A percentile compares a stretch with the other conserved stretches of the same genome.
These are phyloP conservation scores for Mylabris sibirica DNA, from an alignment of 2,888 invertebrate genomes.

Conservation along the genomic window DNA sequence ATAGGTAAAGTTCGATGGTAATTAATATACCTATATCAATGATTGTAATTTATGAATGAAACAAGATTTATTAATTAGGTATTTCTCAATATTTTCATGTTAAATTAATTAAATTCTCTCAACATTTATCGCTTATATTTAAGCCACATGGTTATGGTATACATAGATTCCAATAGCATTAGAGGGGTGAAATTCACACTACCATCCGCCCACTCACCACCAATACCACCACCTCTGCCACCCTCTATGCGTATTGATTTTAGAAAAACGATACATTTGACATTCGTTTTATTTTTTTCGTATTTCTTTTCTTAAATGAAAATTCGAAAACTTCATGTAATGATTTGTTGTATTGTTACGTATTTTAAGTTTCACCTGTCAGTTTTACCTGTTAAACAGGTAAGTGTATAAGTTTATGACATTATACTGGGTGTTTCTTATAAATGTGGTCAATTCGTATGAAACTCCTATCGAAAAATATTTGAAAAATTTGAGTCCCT, in stretches of 20 bases:
- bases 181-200: background rate
- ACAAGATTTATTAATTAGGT: background rate
- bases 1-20: too few relatives aligned
- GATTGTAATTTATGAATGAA: too few relatives aligned
- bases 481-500: too few relatives aligned
- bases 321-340: background rate
- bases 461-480: too few relatives aligned
- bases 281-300: too few relatives aligned
- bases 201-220: background rate
- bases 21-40: too few relatives aligned
- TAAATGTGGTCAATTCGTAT: too few relatives aligned
- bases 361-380: constrained; percentile 10
- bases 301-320: background rate
- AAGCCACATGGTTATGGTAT: background rate
- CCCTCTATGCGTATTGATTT: background rate
- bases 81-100: background rate
- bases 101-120: constrained; percentile 2
- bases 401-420: background rate
- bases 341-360: background rate
- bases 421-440: too few relatives aligned
- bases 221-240: background rate
- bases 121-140: background rate
- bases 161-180: background rate
- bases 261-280: background rate
- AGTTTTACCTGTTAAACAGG: background rate